Evolutionary conservation across 2,888 invertebrate species (phyloP).

Genomic region (Pristionchus entomophagus): DNA sequence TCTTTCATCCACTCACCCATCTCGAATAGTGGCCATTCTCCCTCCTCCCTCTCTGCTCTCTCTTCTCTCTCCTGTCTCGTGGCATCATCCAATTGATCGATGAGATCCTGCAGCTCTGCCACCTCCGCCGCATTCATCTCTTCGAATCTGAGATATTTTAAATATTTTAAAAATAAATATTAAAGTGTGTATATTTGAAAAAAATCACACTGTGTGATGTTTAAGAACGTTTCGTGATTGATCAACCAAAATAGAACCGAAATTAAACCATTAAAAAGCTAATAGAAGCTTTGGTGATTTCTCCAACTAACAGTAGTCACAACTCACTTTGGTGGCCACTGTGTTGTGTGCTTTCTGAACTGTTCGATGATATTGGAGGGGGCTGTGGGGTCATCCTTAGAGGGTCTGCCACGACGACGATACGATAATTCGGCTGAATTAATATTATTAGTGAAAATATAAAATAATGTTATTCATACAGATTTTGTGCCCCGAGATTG

Average conservation of each 20-base stretch:
- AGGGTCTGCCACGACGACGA: constrained; percentile 21
- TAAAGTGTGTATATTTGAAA: no score
- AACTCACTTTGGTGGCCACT: constrained; percentile 31
- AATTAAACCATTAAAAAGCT: neutral
- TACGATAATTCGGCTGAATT: neutral
- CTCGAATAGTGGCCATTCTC: neutral
- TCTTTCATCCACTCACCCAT: neutral
- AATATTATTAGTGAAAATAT: neutral
- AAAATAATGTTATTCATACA: neutral
- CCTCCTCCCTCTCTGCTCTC: no score
- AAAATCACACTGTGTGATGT: no score
- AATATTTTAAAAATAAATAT: no score
- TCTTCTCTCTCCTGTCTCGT: no score
- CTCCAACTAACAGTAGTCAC: neutral
- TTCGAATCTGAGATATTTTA: neutral
- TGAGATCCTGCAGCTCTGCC: constrained; percentile 9
- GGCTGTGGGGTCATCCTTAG: constrained; percentile 19
- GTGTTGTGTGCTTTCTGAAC: neutral
- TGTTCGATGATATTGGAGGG: constrained; percentile 24
- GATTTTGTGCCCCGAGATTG: no score
- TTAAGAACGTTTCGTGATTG: no score
- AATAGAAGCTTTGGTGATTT: neutral
- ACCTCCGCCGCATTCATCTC: neutral
- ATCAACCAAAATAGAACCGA: no score
- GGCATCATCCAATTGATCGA: constrained; percentile 3